phyloP scores from a whole-genome alignment of 2,113 vertebrate species.

The Istiophorus platypterus region DNA sequence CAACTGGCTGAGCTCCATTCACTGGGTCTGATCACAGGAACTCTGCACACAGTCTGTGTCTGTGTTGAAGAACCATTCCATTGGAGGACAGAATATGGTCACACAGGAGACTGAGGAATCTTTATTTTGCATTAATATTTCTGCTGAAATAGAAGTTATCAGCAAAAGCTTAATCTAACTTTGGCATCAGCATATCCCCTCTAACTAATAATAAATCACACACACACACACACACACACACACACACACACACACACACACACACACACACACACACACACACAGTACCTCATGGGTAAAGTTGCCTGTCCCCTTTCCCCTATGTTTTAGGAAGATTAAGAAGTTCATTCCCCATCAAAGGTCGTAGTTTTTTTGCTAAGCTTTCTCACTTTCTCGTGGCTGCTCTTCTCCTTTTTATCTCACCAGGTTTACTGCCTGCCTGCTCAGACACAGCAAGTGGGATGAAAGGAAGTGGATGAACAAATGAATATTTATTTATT shows the following conservation, averaged over 20 bases:
- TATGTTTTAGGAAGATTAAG: constrained; percentile 61
- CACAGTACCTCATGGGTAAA: constrained; percentile 7
- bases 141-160: constrained; percentile 40
- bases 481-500: constrained; percentile 62
- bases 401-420: constrained; percentile 58
- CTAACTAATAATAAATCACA: not conserved
- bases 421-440: constrained; percentile 58
- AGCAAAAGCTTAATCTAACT: constrained; percentile 49
- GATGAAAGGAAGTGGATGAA: constrained; percentile 79
- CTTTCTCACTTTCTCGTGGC: constrained; percentile 41
- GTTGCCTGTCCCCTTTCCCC: constrained; percentile 26
- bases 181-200: constrained; percentile 28
- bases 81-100: constrained; percentile 40
- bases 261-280: constrained; percentile 4
- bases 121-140: constrained; percentile 51
- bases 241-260: not conserved
- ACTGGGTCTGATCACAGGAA: constrained; percentile 53
- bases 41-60: constrained; percentile 11
- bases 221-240: constrained; percentile 6
- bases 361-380: constrained; percentile 48
- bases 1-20: constrained; percentile 13
- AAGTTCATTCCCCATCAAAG: constrained; percentile 67
- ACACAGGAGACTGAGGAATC: constrained; percentile 44
- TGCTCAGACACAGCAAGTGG: constrained; percentile 65
- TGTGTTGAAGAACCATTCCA: constrained; percentile 56